These are phyloP conservation scores for Polyergus mexicanus DNA, from an alignment of 1,140 invertebrate genomes.

Conservation along the genomic window DNA sequence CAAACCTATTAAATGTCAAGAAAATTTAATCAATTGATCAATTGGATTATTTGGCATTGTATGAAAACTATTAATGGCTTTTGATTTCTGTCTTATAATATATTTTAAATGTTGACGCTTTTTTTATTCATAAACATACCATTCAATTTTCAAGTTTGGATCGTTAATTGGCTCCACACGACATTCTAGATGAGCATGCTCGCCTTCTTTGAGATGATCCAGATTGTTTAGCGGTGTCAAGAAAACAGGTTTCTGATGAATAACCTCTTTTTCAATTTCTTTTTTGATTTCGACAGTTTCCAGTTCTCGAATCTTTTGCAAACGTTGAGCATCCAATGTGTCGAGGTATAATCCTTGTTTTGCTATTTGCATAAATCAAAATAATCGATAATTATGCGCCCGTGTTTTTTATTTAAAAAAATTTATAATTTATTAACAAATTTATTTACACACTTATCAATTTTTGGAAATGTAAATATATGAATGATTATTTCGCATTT, in stretches of 20 bases:
- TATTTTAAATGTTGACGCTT: slow-evolving; percentile 2
- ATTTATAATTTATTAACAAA: slow-evolving; percentile 44
- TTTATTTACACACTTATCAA: background rate
- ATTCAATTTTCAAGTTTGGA: slow-evolving; percentile 97
- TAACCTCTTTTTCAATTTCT: slow-evolving; percentile 91
- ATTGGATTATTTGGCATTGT: background rate
- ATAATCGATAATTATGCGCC: background rate
- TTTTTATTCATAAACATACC: slow-evolving; percentile 89
- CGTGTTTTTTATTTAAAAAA: background rate
- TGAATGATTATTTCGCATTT: background rate
- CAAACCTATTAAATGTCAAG: slow-evolving; percentile 78
- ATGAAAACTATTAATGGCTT: background rate
- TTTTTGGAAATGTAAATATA: slow-evolving; percentile 43
- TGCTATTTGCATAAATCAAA: slow-evolving; percentile 86
- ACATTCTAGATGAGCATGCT: slow-evolving; percentile 97
- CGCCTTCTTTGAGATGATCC: slow-evolving; percentile 95
- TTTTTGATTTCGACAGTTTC: slow-evolving; percentile 93
- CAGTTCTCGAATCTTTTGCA: slow-evolving; percentile 95
- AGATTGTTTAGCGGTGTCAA: slow-evolving; percentile 94
- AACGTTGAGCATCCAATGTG: slow-evolving; percentile 95
- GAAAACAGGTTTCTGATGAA: slow-evolving; percentile 94
- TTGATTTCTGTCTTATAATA: slow-evolving; percentile 4
- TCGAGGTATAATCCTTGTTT: slow-evolving; percentile 94
- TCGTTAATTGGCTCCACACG: slow-evolving; percentile 98
- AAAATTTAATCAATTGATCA: background rate